Base-by-base conservation (phyloP, 2,888 invertebrate species). In the Agrochola circellaris region DNA sequence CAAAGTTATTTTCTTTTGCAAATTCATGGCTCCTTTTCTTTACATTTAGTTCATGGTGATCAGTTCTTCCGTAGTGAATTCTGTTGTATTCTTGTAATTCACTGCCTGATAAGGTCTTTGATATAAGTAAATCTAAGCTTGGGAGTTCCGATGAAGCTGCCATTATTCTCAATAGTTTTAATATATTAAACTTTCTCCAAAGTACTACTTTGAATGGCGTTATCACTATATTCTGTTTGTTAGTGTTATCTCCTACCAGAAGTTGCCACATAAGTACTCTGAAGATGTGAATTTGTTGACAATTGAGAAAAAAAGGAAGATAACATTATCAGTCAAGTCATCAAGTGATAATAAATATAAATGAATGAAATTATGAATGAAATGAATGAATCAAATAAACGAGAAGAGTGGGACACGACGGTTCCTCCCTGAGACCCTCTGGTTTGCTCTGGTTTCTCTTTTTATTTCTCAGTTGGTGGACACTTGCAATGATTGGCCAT, bases 21-120 rank as follows among this genome's bases (percentile, higher is more conserved):
- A 97, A 90, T 26, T 94, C 91, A 60, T 91, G 75, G 17, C 97
- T 97, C 69, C 92, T 91, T 60, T 93, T 89, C 1, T 97, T 97
- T 51, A 98, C 84, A n/a, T 94, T 89, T 30, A 98, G 83, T 92
- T 90, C 86, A 84, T 95, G 91, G 71, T 97, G 96, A 81, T 98
- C 95, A 88, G 97, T 95, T 90, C 98, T 97, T 61, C 99, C 99
- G 91, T 98, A 99, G 42, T 99, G 95, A 86, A 99, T 97, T 86
- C 98, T 97, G 89, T 97, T 98, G 54, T 98, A 98, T 93, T 98
- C 97, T 86, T 96, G 93, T 71, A 98, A 95, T 76, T 98, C 97
- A 34, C 97, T 87, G 2, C 89, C 94, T 8, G 91, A 75, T 69
- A 96, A 84, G 26, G 91, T 84, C 60, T 85, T 90, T 48, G 88